Base-by-base conservation (phyloP, 2,113 vertebrate species). In the Pterophyllum scalare region DNA sequence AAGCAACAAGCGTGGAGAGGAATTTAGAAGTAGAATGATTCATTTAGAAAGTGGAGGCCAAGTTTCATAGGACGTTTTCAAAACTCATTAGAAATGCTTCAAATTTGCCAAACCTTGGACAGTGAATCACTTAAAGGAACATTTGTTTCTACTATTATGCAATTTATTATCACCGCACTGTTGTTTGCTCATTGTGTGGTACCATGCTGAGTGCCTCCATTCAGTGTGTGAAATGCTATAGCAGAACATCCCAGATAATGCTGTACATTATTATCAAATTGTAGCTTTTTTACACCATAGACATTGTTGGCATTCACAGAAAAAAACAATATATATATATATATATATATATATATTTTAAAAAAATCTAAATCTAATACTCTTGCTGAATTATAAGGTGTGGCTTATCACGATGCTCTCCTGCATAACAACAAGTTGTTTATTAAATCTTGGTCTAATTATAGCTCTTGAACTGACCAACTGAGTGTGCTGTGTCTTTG, bases 401-500 rank as follows among this genome's bases (percentile, higher is more conserved):
- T 28, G 58, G 11, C 82, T 67, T 17, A 74, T 62, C n/a, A 54
- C 40, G 54, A 70, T n/a, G 43, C 72, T 65, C n/a, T 54, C 31
- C 9, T 80, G 81, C 86, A 89, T 76, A 84, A 86, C 28, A 89
- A 81, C 60, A 79, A 82, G 83, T 77, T 70, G 59, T 83, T 82
- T 77, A 87, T 74, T 82, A 57, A 87, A 82, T 78, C 72, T 64
- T 31, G 40, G 56, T 86, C 77, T 91, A 88, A 91, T 89, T 88
- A 88, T 82, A 90, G 75, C 75, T 46, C 26, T 40, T 76, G 77
- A 88, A 59, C 38, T 81, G 86, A 79, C 90, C 87, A 26, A 54
- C 59, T 81, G 64, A 89, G 77, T 65, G 77, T 56, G 80, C 62
- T 59, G 35, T 86, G 83, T 87, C 84, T 92, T 88, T 88, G 91